phyloP scores from a whole-genome alignment of 1,140 invertebrate genomes.

The Luehdorfia chinensis region DNA sequence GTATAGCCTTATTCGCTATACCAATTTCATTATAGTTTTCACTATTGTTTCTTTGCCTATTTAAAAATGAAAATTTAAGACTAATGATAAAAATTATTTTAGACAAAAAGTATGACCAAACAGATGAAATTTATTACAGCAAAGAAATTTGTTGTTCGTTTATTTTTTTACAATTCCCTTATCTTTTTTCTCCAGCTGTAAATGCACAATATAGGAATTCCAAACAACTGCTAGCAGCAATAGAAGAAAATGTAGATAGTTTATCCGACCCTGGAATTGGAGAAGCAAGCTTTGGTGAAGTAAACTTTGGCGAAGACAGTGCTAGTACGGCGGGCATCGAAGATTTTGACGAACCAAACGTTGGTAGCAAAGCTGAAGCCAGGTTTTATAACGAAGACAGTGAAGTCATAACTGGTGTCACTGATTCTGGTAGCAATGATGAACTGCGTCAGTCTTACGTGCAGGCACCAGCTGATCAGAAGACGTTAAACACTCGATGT shows the following conservation, averaged over 20 bases:
- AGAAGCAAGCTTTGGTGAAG: not conserved
- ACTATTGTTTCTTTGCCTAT: too few species aligned
- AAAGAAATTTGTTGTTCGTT: too few species aligned
- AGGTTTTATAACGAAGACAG: slow-evolving; percentile 4
- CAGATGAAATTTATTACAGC: too few species aligned
- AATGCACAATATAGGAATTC: slow-evolving; percentile 30
- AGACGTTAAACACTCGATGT: slow-evolving; percentile 61
- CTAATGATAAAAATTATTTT: too few species aligned
- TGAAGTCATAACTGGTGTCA: slow-evolving; percentile 6
- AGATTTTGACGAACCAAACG: not conserved
- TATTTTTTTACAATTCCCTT: too few species aligned
- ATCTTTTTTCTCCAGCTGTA: too few species aligned
- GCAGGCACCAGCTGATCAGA: slow-evolving; percentile 29
- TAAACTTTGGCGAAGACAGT: not conserved
- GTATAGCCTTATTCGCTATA: too few species aligned
- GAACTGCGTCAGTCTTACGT: slow-evolving; percentile 9
- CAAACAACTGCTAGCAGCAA: slow-evolving; percentile 4
- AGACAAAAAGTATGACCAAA: too few species aligned
- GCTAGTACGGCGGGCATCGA: too few species aligned
- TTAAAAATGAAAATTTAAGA: too few species aligned
- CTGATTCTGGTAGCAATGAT: slow-evolving; percentile 5
- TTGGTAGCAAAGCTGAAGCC: not conserved
- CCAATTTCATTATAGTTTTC: too few species aligned
- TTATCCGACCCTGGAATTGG: not conserved
- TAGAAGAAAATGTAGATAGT: slow-evolving; percentile 10